Evolutionary conservation across 2,797 vertebrate genomes (phyloP).

Genomic region (Mormyrops attenuatus): DNA sequence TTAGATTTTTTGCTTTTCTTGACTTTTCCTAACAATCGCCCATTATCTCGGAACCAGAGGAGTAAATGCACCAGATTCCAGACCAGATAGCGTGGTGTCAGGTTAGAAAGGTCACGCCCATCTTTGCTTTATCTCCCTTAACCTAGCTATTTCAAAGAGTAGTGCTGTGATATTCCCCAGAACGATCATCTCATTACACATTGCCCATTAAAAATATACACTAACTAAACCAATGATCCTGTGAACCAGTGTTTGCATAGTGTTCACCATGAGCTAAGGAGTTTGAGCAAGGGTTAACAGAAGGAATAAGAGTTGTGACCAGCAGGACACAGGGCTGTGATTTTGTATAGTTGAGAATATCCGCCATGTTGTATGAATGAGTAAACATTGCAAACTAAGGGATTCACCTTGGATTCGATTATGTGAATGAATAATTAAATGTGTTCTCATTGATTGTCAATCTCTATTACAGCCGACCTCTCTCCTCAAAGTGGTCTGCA

Average conservation of each 20-base stretch:
- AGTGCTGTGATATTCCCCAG: neutral
- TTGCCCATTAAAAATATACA: neutral
- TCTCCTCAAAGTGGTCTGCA: conserved; percentile 68
- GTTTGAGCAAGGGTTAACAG: neutral
- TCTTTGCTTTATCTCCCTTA: neutral
- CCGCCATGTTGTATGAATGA: neutral
- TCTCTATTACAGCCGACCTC: conserved; percentile 54
- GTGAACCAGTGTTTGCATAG: neutral
- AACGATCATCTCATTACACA: neutral
- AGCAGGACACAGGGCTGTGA: neutral
- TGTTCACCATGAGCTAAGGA: neutral
- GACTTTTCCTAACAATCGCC: neutral
- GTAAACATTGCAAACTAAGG: neutral
- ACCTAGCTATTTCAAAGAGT: neutral
- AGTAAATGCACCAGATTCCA: neutral
- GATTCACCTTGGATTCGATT: neutral
- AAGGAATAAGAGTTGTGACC: neutral
- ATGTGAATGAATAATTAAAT: neutral
- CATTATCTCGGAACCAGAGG: neutral
- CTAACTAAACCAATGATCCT: neutral
- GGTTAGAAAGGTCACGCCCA: neutral
- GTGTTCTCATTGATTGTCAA: neutral
- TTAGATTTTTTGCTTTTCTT: neutral
- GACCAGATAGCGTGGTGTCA: neutral
- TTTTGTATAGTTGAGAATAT: neutral